A percentile compares a stretch with the other conserved stretches of the same genome.
Evolutionary conservation across 92 coral and sea anemone species (phyloP).

Genomic region (Porites cylindrica): DNA sequence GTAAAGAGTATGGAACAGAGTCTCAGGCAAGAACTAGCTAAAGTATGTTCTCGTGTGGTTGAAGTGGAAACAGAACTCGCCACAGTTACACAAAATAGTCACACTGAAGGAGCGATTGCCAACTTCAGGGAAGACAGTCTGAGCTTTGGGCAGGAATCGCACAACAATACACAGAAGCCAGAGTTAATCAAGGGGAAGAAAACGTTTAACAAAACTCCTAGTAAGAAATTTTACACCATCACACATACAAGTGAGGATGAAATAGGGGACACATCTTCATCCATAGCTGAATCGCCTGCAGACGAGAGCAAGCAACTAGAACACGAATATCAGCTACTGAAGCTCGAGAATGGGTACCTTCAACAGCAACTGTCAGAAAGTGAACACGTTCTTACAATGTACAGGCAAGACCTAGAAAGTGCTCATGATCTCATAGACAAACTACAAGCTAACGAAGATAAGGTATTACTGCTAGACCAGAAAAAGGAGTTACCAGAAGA

Average conservation of each 20-base stretch:
- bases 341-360: conserved; percentile 74
- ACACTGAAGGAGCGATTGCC: neutral
- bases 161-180: neutral
- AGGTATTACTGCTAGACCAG: neutral
- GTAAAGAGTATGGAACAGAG: conserved; percentile 62
- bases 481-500: conserved; percentile 24
- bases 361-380: conserved; percentile 74
- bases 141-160: conserved; percentile 3
- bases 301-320: conserved; percentile 42
- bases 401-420: conserved; percentile 80
- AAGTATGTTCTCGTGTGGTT: conserved; percentile 28
- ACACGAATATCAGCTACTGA: conserved; percentile 57
- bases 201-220: conserved; percentile 26
- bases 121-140: neutral
- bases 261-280: conserved; percentile 52
- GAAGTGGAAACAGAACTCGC: conserved; percentile 51
- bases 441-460: conserved; percentile 19
- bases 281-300: conserved; percentile 59
- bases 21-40: conserved; percentile 42
- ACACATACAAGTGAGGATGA: conserved; percentile 47
- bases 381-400: conserved; percentile 75
- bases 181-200: conserved; percentile 17
- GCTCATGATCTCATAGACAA: conserved; percentile 61
- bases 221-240: conserved; percentile 44
- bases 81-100: conserved; percentile 7